Percentiles rank a stretch among this genome's conserved stretches.
These are phyloP conservation scores for Nipponia nippon DNA, from an alignment of 2,113 vertebrate genomes.

Conservation along the genomic window DNA sequence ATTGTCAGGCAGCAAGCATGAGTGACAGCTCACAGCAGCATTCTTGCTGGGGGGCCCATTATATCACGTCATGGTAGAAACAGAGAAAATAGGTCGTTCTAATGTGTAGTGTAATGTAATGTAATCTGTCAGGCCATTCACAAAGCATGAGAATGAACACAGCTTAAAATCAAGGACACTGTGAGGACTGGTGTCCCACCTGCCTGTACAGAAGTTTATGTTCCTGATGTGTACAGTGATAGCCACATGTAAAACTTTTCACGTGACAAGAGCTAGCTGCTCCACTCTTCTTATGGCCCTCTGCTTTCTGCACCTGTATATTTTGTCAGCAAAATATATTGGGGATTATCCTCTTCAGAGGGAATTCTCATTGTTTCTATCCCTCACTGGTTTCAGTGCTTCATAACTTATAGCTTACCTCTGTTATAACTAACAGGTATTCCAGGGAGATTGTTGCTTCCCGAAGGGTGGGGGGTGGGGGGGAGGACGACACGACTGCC, in stretches of 20 bases:
- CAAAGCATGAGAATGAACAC: not conserved
- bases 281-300: not conserved
- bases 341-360: not conserved
- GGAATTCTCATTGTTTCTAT: not conserved
- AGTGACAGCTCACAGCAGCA: not conserved
- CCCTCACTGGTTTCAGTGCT: not conserved
- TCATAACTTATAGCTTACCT: not conserved
- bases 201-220: not conserved
- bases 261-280: not conserved
- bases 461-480: no score
- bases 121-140: not conserved
- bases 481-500: no score
- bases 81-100: not conserved
- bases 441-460: not conserved
- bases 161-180: not conserved
- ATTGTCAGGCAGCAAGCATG: not conserved
- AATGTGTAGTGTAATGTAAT: not conserved
- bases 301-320: not conserved
- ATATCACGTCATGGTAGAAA: conserved; percentile 5
- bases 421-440: not conserved
- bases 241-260: not conserved
- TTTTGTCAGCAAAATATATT: not conserved
- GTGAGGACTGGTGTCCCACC: not conserved
- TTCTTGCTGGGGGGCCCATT: not conserved
- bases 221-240: not conserved